Conservation (phyloP, 2,888 invertebrate species). For the Hemithea aestivaria region DNA sequence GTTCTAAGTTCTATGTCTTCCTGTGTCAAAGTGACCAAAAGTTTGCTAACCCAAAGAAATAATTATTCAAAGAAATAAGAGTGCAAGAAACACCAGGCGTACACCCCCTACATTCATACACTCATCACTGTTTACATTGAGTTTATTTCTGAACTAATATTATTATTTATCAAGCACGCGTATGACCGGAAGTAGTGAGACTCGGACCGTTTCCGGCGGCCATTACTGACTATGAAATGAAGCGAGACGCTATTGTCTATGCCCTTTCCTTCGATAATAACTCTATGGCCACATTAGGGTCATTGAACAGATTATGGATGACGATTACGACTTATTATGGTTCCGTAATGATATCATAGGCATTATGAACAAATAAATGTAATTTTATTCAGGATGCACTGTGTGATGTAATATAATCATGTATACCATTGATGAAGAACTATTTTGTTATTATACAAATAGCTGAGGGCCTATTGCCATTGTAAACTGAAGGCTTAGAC, state of each 20-base stretch:
- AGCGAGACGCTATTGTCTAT: constrained; percentile 62
- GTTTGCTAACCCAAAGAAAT: too few species aligned
- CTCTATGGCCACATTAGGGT: constrained; percentile 39
- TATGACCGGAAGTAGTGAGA: constrained; percentile 64
- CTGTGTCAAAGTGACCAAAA: too few species aligned
- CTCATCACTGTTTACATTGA: constrained; percentile 36
- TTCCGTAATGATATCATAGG: constrained; percentile 21
- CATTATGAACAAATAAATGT: constrained; percentile 1
- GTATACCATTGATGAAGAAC: too few species aligned
- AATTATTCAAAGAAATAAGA: too few species aligned
- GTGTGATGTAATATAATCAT: background rate
- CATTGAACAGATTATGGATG: constrained; percentile 48
- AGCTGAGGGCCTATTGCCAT: too few species aligned
- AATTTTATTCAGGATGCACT: constrained; percentile 1
- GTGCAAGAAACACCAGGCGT: background rate
- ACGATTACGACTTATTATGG: constrained; percentile 23
- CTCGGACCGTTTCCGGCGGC: constrained; percentile 58
- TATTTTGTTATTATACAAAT: too few species aligned
- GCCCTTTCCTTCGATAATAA: constrained; percentile 48
- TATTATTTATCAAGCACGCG: constrained; percentile 58
- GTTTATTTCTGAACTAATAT: constrained; percentile 45
- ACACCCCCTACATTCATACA: constrained; percentile 4
- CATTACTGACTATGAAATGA: constrained; percentile 62
- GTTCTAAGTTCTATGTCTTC: too few species aligned
- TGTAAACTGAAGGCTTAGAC: too few species aligned